A percentile compares a stretch with the other conserved stretches of the same genome.
These are phyloP conservation scores for Nesoenas mayeri DNA, from an alignment of 2,113 vertebrate genomes.

Conservation along the genomic window DNA sequence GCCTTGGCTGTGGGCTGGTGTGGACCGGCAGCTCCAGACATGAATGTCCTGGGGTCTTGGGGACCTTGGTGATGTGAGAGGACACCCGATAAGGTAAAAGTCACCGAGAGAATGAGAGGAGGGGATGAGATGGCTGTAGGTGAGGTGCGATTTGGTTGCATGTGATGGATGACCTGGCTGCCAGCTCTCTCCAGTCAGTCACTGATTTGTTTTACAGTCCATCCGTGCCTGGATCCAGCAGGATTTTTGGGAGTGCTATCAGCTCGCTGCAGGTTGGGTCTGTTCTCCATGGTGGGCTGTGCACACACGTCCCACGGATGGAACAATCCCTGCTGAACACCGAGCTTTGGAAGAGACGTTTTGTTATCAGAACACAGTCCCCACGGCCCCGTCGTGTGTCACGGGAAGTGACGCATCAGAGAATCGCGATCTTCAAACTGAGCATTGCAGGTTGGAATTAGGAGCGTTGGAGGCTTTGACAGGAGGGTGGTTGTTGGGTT, in stretches of 20 bases:
- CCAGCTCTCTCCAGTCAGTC: not conserved
- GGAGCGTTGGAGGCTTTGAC: not conserved
- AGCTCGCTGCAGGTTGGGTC: not conserved
- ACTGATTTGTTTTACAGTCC: not conserved
- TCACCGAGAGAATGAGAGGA: not conserved
- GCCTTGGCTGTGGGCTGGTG: not conserved
- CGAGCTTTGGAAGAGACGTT: not conserved
- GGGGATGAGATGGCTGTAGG: not conserved
- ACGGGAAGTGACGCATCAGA: not conserved
- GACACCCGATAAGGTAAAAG: not conserved
- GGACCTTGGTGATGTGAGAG: not conserved
- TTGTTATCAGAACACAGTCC: not conserved
- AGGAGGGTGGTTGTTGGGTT: not conserved
- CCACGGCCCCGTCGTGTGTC: not conserved
- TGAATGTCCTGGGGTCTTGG: not conserved
- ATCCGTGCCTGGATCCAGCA: not conserved
- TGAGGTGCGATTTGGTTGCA: not conserved
- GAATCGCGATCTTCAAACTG: not conserved
- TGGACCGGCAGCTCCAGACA: not conserved
- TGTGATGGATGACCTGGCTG: not conserved
- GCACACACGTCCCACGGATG: accelerated
- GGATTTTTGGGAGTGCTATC: not conserved
- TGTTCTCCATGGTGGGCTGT: not conserved
- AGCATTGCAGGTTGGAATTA: not conserved
- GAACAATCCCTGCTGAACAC: not conserved